Percentiles rank a stretch among this genome's conserved stretches.
phyloP scores from a whole-genome alignment of 2,888 invertebrate species.

The Bellardia pandia region DNA sequence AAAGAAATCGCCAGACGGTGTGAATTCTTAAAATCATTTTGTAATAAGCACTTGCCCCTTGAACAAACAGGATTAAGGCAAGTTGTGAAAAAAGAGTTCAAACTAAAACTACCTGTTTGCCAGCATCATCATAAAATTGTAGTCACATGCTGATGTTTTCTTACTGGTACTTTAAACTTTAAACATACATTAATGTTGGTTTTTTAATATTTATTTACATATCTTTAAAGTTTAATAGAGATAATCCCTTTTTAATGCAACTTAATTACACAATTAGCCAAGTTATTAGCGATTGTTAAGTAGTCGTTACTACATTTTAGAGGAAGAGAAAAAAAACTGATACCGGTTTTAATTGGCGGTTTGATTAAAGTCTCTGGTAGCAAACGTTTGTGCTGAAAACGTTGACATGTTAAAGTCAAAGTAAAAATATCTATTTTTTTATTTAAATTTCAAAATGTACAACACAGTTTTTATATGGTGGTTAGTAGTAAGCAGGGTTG shows the following conservation, averaged over 20 bases:
- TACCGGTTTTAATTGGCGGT: not conserved
- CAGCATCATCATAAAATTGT: not conserved
- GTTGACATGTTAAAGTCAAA: slow-evolving; percentile 25
- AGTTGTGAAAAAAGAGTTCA: slow-evolving; percentile 5
- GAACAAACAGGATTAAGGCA: not conserved
- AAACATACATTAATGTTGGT: not conserved
- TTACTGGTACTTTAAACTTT: not conserved
- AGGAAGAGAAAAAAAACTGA: not conserved
- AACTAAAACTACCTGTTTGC: slow-evolving; percentile 14
- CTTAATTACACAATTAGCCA: slow-evolving; percentile 41
- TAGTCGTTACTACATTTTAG: not conserved
- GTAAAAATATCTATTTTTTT: not conserved
- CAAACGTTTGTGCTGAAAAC: not conserved
- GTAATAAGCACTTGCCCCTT: slow-evolving; percentile 1
- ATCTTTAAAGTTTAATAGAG: not conserved
- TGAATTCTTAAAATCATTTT: slow-evolving; percentile 44
- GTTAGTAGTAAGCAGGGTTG: not conserved
- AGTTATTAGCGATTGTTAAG: not conserved
- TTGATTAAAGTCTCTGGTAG: slow-evolving; percentile 22
- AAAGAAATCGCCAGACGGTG: slow-evolving; percentile 4
- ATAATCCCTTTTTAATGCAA: slow-evolving; percentile 43
- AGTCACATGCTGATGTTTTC: not conserved
- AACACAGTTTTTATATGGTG: not conserved
- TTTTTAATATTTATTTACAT: not conserved
- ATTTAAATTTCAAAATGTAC: slow-evolving; percentile 2